Conservation (phyloP, 2,888 invertebrate genomes). For the Sinhomidia bicolor region DNA sequence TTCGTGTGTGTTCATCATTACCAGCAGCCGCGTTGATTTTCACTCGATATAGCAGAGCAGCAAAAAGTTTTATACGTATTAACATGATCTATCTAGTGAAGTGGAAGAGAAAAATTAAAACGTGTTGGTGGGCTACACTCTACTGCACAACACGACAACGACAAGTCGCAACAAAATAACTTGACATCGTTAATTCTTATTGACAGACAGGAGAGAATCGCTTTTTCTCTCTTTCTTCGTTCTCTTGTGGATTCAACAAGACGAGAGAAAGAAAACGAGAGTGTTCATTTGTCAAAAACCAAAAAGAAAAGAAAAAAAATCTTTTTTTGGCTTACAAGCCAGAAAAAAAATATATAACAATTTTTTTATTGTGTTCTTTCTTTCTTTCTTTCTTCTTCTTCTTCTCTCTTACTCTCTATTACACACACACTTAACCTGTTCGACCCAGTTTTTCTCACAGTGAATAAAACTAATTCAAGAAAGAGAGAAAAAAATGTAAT, state of each 20-base stretch:
- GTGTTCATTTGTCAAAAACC: background rate
- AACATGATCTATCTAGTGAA: constrained; percentile 37
- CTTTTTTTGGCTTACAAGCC: background rate
- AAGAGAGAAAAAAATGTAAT: too few species aligned
- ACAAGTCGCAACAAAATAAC: background rate
- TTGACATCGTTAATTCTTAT: constrained; percentile 35
- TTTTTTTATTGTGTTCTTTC: too few species aligned
- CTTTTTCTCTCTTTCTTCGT: background rate
- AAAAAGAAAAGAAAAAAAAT: background rate
- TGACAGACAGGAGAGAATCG: constrained; percentile 13
- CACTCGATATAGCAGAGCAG: background rate
- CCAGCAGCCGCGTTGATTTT: constrained; percentile 14
- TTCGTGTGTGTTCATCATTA: too few species aligned
- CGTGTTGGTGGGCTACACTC: background rate
- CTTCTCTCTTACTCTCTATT: background rate
- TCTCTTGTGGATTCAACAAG: background rate
- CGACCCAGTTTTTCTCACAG: too few species aligned
- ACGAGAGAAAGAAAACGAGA: background rate
- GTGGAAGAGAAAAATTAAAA: constrained; percentile 36
- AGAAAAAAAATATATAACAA: too few species aligned
- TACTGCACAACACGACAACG: too few species aligned
- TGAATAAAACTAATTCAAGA: background rate
- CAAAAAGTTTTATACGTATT: background rate
- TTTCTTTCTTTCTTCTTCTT: background rate
- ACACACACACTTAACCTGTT: too few species aligned